Evolutionary conservation across 2,888 invertebrate species (phyloP), one percentile per base, ranked within the genome.

Genomic region (Lasioglossum figueresi): DNA sequence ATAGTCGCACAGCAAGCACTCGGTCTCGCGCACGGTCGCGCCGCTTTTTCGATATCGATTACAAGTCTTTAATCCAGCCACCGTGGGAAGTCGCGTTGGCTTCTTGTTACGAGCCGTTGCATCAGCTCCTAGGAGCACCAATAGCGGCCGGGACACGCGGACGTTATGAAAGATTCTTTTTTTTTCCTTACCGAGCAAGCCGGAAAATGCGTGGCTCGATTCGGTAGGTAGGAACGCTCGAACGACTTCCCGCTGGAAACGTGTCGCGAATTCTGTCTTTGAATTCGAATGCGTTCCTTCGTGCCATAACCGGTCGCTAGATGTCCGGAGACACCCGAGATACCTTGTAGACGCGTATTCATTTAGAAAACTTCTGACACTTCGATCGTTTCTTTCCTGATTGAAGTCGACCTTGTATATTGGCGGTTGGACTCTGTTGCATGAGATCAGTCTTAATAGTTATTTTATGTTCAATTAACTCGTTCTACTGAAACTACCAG

Each of bases 191-290:
- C 19, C 34, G 66, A 31, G 8, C 34, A 19, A 6, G 8, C 31
- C 66, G 34, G 66, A 31, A 23, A 63, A 16, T 31, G 34, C 34
- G 34, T 5, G 8, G 31, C 34, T 66, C 66, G 66, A 40, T 45
- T n/a, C 34, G 43, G n/a, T n/a, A 2, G 76, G 10, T 45, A n/a
- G 34, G 34, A 76, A 34, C 76, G 66, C 19, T 68, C 37, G 76
- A 27, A n/a, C 27, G 48, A 52, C 27, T 48, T 73, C 59, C 31
- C 74, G 63, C 72, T 40, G 31, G 52, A 31, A 27, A 80, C 80
- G 82, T 76, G 82, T 72, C 76, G 83, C 81, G 76, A 83, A 83
- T 83, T 76, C 43, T n/a, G 48, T 52, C n/a, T 52, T 66, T 48
- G 63, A 19, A 73, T 43, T 4, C n/a, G 23, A 23, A 52, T 23